These are phyloP conservation scores for Cricetomys ansorgei DNA, from an alignment of 2,113 vertebrate species.

Conservation along the genomic window DNA sequence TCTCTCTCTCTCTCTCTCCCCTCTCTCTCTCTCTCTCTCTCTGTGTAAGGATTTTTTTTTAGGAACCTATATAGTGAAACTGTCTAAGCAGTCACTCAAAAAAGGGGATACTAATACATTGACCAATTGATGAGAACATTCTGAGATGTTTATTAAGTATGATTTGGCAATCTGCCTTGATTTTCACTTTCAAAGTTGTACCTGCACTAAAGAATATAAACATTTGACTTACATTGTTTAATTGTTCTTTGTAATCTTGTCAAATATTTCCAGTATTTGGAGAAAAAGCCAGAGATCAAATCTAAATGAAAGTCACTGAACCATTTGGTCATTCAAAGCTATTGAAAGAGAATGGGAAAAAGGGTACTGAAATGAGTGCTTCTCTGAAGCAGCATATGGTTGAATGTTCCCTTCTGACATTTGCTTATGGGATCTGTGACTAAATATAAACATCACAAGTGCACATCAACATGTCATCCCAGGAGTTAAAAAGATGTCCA, in stretches of 20 bases:
- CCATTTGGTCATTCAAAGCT: conserved; percentile 43
- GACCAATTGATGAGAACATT: neutral
- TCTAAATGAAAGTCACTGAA: conserved; percentile 10
- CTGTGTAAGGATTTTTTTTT: neutral
- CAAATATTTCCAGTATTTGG: neutral
- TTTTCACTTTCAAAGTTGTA: neutral
- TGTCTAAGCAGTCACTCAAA: neutral
- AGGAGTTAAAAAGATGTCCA: neutral
- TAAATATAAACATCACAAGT: neutral
- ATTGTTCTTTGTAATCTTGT: neutral
- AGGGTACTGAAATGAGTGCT: neutral
- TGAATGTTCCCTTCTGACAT: neutral
- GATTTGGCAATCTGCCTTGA: neutral
- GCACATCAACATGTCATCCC: neutral
- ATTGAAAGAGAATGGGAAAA: neutral
- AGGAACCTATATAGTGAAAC: neutral
- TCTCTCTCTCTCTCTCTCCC: neutral
- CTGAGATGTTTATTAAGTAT: neutral
- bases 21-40: neutral
- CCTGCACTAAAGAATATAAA: neutral
- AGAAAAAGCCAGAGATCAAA: conserved; percentile 22
- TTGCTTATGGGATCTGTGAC: neutral
- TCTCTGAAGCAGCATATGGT: neutral
- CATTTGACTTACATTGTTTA: neutral
- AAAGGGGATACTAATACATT: neutral